Evolutionary conservation across 2,888 invertebrate species (phyloP).

Genomic region (Plagiodera versicolora): DNA sequence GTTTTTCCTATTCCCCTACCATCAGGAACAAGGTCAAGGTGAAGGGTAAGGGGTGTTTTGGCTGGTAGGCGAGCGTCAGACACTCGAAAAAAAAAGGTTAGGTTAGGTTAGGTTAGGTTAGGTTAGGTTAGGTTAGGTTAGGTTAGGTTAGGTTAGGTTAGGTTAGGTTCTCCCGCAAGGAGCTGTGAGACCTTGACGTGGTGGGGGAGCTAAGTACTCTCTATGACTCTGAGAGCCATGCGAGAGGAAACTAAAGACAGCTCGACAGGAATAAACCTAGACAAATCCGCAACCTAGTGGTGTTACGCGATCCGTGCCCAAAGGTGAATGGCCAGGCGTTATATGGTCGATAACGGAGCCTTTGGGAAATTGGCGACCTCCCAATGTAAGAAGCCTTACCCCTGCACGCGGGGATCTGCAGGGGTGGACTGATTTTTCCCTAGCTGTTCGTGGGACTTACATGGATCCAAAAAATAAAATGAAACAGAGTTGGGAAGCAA

Average conservation of each 20-base stretch:
- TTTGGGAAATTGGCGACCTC: not conserved
- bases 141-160: slow-evolving; percentile 1
- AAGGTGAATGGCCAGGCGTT: not conserved
- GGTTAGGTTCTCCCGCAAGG: not conserved
- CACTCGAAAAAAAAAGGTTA: too few species aligned
- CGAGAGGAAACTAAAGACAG: not conserved
- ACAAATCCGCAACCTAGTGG: slow-evolving; percentile 1
- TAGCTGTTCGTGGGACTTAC: slow-evolving; percentile 6
- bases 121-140: not conserved
- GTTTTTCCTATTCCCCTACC: too few species aligned
- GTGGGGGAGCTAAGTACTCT: not conserved
- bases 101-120: not conserved
- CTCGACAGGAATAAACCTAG: slow-evolving; percentile 5
- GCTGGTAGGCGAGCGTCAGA: too few species aligned
- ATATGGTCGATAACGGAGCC: not conserved
- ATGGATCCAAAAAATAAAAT: not conserved
- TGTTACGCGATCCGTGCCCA: not conserved
- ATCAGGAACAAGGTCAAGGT: too few species aligned
- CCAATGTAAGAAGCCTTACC: not conserved
- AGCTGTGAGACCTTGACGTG: not conserved
- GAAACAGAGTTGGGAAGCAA: not conserved
- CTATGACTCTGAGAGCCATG: not conserved
- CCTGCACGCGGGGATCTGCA: slow-evolving; percentile 9
- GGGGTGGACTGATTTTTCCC: slow-evolving; percentile 2
- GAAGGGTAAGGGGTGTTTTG: too few species aligned